Base-by-base conservation (phyloP, 2,113 vertebrate species). In the Pomatorhinus ruficollis region DNA sequence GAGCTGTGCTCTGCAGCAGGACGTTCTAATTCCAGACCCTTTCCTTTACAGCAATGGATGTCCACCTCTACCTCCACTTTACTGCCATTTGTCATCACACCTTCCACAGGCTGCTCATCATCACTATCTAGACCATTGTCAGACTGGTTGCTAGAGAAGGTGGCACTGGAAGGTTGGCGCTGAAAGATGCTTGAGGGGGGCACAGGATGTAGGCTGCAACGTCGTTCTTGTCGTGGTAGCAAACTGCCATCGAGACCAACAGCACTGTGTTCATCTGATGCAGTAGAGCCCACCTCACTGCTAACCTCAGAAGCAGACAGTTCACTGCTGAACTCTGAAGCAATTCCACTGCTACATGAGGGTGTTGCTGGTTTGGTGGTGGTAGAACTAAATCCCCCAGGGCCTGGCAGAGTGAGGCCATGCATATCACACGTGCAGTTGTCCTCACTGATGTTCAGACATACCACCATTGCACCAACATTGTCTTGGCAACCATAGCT, bases 401-500 rank as follows among this genome's bases (percentile, higher is more conserved):
- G 53, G 33, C 97, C 97, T 45, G 98, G 96, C 63, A 98, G 96
- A 2, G 95, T 94, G 30, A 98, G 97, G 45, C 98, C 94, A 3
- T 98, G 97, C 66, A 98, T 97, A 72, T 99, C 99, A 49, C 99
- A 99, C 0, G 99, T 99, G 74, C 99, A 99, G 96, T 98, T 98
- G 96, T 99, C 99, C 87, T 99, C 99, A 5, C 96, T 97, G 21
- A 99, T 98, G 65, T 98, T 98, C 91, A 99, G 97, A 69, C 98
- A 98, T 76, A 99, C 98, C 90, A 99, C 99, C 90, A 98, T 95
- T 15, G 98, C 99, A 47, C 98, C 99, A 6, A 99, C 98, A 24
- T 99, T 99, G 96, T 99, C 99, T 92, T 98, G 99, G 96, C 99
- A 99, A 7, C 99, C 99, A 8, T 99, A 99, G 97, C 99, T 99